Evolutionary conservation across 1,140 invertebrate genomes (phyloP), one percentile per base, ranked within the genome.

Genomic region (Aricia agestis): DNA sequence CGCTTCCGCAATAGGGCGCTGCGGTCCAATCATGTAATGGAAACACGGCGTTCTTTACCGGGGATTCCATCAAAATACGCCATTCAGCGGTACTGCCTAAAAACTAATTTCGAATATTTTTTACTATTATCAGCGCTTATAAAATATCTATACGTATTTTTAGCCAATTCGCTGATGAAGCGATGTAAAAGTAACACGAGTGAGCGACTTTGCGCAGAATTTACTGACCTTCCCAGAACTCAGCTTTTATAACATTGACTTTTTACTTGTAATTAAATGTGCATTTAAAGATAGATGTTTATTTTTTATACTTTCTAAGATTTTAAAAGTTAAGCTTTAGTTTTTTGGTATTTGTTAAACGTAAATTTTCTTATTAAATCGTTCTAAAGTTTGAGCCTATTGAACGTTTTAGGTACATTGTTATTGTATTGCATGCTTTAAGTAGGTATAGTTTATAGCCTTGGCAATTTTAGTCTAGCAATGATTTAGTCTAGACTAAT

Each of bases 1-100:
- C 57, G 68, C 58, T 41, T 70, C 71, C 76, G 76, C 72, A 81
- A 83, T 83, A 71, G 41, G 74, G 18, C 63, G 67, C 76, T 67
- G 68, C 63, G 69, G 74, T 79, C 78, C 84, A 85, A 86, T 84
- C 82, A 84, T 83, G 82, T 84, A 86, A 86, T 86, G 82, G 83
- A 83, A 74, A 65, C 71, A 45, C 59, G 66, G 72, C 52, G 76
- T 75, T 79, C 78, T 76, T 74, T 78, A 67, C 72, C 59, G 70
- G 73, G 74, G 73, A 78, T 78, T 79, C 72, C 74, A 78, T 79
- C 76, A 78, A 80, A 77, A 80, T 81, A 76, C 77, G 76, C 72
- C 75, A 75, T 78, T 76, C 76, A 78, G 72, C 69, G 72, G 70
- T 42, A 73, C 45, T 72, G 42, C 69, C 77, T 74, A 76, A 76